Evolutionary conservation across 2,113 vertebrate genomes (phyloP).

Genomic region (Bagarius yarrelli): DNA sequence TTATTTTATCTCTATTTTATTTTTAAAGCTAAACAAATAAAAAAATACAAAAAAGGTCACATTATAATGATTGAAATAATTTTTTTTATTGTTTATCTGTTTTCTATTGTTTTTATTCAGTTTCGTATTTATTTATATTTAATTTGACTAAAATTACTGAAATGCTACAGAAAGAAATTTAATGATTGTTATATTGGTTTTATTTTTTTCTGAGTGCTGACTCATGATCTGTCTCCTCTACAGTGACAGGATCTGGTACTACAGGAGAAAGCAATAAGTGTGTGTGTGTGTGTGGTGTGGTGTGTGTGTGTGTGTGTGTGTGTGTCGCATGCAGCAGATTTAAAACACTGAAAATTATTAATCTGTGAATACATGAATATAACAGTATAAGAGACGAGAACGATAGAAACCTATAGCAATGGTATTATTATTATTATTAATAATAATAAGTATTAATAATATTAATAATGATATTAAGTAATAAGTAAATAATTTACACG

Average conservation of each 20-base stretch:
- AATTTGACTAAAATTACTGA: neutral
- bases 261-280: neutral
- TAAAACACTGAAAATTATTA: neutral
- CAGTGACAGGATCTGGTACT: neutral
- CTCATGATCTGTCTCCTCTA: constrained; percentile 57
- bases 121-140: neutral
- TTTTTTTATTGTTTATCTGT: too few species aligned
- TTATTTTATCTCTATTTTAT: neutral
- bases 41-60: neutral
- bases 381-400: neutral
- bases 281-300: constrained; percentile 15
- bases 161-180: neutral
- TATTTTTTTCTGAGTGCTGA: constrained; percentile 61
- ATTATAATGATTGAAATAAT: too few species aligned
- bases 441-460: constrained; percentile 3
- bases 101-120: neutral
- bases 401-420: neutral
- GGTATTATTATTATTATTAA: too few species aligned
- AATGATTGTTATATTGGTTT: neutral
- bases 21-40: neutral
- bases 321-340: neutral
- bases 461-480: neutral
- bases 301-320: neutral
- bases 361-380: neutral
- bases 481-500: too few species aligned